Evolutionary conservation across 2,888 invertebrate species (phyloP).

Genomic region (Sturmia bella): DNA sequence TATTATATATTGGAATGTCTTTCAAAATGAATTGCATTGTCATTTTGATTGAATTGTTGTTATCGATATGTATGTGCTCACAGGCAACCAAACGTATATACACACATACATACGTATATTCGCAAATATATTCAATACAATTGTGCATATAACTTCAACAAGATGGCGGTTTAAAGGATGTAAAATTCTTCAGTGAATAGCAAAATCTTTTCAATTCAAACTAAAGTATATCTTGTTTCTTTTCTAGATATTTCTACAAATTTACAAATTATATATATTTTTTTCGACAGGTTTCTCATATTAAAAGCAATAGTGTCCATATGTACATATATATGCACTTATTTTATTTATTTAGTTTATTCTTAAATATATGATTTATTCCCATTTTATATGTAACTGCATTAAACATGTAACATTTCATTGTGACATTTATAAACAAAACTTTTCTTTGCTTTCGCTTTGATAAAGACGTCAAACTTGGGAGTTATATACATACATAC

Average conservation of each 20-base stretch:
- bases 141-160: conserved; percentile 45
- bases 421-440: conserved; percentile 78
- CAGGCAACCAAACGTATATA: too few relatives aligned
- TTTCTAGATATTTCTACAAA: neutral
- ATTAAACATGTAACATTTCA: conserved; percentile 74
- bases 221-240: conserved; percentile 13
- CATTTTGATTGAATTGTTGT: conserved; percentile 71
- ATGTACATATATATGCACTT: neutral
- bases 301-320: conserved; percentile 39
- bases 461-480: conserved; percentile 14
- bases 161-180: conserved; percentile 58
- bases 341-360: neutral
- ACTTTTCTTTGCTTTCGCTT: conserved; percentile 68
- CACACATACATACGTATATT: conserved; percentile 12
- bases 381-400: conserved; percentile 34
- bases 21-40: conserved; percentile 59
- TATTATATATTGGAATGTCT: conserved; percentile 37
- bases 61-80: conserved; percentile 46
- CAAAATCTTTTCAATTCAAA: conserved; percentile 9
- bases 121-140: neutral
- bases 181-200: conserved; percentile 2
- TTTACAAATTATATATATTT: neutral
- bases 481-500: too few relatives aligned
- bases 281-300: conserved; percentile 11
- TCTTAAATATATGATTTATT: conserved; percentile 25